Evolutionary conservation across 2,888 invertebrate species (phyloP).

Genomic region (Plemyria rubiginata): DNA sequence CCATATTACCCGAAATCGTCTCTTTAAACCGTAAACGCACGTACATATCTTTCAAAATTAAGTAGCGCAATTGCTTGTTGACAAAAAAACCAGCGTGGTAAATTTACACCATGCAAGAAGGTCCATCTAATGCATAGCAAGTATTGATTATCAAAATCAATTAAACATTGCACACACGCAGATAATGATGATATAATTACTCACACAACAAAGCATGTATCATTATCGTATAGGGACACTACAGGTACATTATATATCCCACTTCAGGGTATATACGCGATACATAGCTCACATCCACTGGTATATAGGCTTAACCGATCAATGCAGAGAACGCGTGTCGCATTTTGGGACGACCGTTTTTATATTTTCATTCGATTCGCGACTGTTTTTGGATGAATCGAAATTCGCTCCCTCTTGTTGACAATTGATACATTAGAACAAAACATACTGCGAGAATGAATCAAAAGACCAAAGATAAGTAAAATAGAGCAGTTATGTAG

Average conservation of each 20-base stretch:
- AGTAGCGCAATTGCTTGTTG: neutral
- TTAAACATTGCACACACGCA: slow-evolving; percentile 8
- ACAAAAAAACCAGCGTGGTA: slow-evolving; percentile 6
- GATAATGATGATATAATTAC: slow-evolving; percentile 24
- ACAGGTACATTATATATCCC: slow-evolving; percentile 20
- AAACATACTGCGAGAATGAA: neutral
- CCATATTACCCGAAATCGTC: too few relatives aligned
- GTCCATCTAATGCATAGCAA: neutral
- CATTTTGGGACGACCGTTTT: slow-evolving; percentile 26
- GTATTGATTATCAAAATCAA: slow-evolving; percentile 16
- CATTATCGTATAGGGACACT: slow-evolving; percentile 6
- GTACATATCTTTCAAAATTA: too few relatives aligned
- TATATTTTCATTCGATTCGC: slow-evolving; percentile 21
- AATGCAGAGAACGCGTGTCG: slow-evolving; percentile 23
- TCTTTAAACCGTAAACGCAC: too few relatives aligned
- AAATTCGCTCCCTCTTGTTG: neutral
- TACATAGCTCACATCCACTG: slow-evolving; percentile 24
- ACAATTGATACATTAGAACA: neutral
- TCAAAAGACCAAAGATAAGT: neutral
- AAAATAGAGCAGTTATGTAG: neutral
- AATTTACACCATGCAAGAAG: neutral
- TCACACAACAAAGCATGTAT: slow-evolving; percentile 18
- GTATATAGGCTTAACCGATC: slow-evolving; percentile 32
- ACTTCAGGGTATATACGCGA: slow-evolving; percentile 17
- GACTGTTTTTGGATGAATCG: slow-evolving; percentile 16